Conservation (phyloP, 1,140 invertebrate genomes). For the Heterodera schachtii region DNA sequence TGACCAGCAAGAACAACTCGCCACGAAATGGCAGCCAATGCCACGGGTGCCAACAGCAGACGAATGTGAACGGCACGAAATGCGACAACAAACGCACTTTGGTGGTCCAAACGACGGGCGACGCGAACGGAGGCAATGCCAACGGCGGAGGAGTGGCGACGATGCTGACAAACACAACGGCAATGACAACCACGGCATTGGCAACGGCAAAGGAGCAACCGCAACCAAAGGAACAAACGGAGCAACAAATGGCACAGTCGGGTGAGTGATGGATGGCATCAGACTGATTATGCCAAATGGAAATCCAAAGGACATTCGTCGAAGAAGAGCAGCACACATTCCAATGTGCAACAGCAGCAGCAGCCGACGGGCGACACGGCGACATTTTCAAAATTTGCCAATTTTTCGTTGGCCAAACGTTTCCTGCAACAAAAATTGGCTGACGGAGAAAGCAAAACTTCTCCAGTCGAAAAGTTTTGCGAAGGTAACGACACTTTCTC, state of each 20-base stretch:
- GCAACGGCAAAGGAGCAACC: background rate
- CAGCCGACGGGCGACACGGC: background rate
- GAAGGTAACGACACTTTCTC: too few relatives aligned
- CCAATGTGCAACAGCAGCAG: background rate
- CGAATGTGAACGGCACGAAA: background rate
- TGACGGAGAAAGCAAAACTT: background rate
- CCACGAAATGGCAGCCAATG: constrained; percentile 29
- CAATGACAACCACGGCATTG: background rate
- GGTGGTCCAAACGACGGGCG: background rate
- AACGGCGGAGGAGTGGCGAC: background rate
- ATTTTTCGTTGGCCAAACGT: constrained; percentile 8
- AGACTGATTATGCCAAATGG: too few relatives aligned
- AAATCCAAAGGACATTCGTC: background rate
- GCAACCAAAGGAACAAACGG: background rate
- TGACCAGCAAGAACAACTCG: constrained; percentile 31
- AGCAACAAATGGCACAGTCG: too few relatives aligned
- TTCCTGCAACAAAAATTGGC: constrained; percentile 1
- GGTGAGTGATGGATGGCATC: too few relatives aligned
- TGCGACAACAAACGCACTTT: background rate
- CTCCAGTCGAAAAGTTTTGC: background rate
- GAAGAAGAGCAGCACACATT: constrained; percentile 2
- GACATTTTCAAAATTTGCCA: background rate
- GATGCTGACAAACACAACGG: background rate
- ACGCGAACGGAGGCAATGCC: background rate
- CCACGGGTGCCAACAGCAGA: constrained; percentile 8